Evolutionary conservation across 2,797 vertebrate genomes (phyloP), one percentile per base, ranked within the genome.

Genomic region (Gallinago nigripennis): DNA sequence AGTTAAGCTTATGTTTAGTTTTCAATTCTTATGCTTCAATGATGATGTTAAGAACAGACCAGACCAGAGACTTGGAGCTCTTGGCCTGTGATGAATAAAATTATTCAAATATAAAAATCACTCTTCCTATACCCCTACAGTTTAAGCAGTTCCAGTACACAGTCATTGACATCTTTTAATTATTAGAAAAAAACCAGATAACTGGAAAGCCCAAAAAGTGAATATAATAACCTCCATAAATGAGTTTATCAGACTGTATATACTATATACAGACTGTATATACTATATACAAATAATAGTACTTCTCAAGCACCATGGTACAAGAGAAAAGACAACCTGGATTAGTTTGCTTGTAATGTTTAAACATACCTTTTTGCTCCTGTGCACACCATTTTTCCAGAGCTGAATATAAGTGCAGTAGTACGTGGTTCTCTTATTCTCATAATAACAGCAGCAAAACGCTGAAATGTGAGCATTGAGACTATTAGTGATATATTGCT

Each of bases 391-490:
- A 99, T 99, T 97, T 99, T 99, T 37, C 99, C 99, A 71, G 99
- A 99, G 96, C 99, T 99, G 98, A 99, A 99, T 97, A 99, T 99
- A 81, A 99, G 98, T 14, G 99, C 99, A 27, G 99, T 99, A 77
- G 99, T 99, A 90, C 99, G 98, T 54, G 99, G 99, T 91, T 99
- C 99, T 98, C 99, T 98, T 98, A 99, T 99, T 98, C 99, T 99
- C 99, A 99, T 99, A 95, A 99, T 99, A 56, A 99, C 99, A 2
- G 99, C 99, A 98, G 99, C 99, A 98, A 99, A 99, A 97, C 99
- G 99, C 99, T 99, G 90, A 83, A 98, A 97, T 4, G 54, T 14
- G 76, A 82, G 64, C 13, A 13, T 91, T 69, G 94, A 88, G 63
- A 80, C 16, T 17, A 16, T 97, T 80, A 97, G 56, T 72, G 64